Conservation (phyloP, 1,140 invertebrate genomes). For the Drosophila serrata region DNA sequence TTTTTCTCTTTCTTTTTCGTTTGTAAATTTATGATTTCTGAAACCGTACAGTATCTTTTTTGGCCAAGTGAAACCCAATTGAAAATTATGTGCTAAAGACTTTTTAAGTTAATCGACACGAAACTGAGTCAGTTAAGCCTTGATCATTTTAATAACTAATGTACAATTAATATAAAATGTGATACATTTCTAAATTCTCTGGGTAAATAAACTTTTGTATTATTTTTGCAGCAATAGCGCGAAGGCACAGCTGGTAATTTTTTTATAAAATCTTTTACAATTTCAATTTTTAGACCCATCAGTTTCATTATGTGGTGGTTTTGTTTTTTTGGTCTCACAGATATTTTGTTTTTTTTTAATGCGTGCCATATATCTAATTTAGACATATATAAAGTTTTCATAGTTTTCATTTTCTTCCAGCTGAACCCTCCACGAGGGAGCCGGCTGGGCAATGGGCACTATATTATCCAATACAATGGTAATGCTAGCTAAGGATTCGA, state of each 20-base stretch:
- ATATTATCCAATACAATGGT: too few relatives aligned
- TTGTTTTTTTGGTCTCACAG: background rate
- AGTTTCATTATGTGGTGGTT: background rate
- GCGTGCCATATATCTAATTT: too few relatives aligned
- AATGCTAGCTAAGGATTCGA: too few relatives aligned
- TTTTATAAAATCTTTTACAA: background rate
- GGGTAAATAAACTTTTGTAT: slow-evolving; percentile 1
- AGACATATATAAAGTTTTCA: background rate
- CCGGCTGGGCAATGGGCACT: too few relatives aligned
- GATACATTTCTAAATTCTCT: background rate
- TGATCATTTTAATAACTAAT: background rate
- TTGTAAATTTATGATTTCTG: too few relatives aligned
- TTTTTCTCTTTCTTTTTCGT: too few relatives aligned
- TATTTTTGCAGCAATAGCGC: background rate
- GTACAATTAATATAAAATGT: background rate
- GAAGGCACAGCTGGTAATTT: background rate
- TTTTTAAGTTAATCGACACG: too few relatives aligned
- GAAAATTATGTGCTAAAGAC: too few relatives aligned
- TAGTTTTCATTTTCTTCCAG: too few relatives aligned
- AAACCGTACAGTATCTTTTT: too few relatives aligned
- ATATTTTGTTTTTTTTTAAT: background rate
- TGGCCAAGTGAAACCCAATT: too few relatives aligned
- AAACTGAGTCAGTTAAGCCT: background rate
- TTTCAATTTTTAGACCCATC: background rate
- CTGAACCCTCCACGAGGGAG: too few relatives aligned